These are phyloP conservation scores for Pyrocephalus nanus DNA, from an alignment of 2,797 vertebrate species.

Conservation along the genomic window DNA sequence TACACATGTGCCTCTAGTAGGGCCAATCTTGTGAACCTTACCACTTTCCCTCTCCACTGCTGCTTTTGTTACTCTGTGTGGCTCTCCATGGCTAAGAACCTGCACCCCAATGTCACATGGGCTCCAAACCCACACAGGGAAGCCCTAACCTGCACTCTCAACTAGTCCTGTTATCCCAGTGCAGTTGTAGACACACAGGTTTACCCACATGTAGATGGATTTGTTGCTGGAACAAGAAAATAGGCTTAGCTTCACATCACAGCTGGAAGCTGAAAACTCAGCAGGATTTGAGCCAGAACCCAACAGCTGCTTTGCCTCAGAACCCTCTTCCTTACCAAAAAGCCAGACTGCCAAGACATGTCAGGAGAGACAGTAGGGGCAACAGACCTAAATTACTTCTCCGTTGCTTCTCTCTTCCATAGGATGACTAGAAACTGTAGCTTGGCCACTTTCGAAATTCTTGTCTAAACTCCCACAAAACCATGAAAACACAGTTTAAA, in stretches of 20 bases:
- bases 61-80: neutral
- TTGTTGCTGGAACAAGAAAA: neutral
- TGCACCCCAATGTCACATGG: fast-evolving
- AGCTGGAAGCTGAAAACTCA: neutral
- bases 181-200: neutral
- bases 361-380: neutral
- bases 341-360: neutral
- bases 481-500: neutral
- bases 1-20: neutral
- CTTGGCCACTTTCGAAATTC: neutral
- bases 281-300: neutral
- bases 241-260: neutral
- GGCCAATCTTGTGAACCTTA: neutral
- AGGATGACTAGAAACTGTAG: neutral
- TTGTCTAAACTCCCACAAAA: neutral
- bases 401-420: neutral
- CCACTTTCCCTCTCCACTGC: neutral
- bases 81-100: neutral
- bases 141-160: neutral
- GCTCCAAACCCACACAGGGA: neutral
- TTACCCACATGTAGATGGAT: neutral
- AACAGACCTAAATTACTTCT: neutral
- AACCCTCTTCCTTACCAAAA: neutral
- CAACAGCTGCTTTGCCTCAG: neutral
- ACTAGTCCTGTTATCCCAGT: neutral